These are phyloP conservation scores for Adelphocoris suturalis DNA, from an alignment of 2,888 invertebrate genomes.

Conservation along the genomic window DNA sequence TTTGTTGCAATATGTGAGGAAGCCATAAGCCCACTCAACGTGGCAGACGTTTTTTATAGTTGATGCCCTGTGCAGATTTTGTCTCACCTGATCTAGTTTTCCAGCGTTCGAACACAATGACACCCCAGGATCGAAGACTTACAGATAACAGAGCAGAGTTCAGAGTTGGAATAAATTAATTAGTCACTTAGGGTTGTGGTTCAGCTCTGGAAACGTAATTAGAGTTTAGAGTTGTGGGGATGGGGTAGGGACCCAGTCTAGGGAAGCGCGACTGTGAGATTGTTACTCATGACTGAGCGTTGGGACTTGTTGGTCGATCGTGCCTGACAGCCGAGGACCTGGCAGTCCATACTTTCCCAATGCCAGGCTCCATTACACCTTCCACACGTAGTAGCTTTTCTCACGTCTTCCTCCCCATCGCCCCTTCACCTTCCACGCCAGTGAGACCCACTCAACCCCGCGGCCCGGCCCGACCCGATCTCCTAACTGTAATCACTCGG, in stretches of 20 bases:
- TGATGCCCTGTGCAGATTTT: no score
- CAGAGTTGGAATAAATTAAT: slow-evolving; percentile 29
- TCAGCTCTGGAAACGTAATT: not conserved
- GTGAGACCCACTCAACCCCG: slow-evolving; percentile 42
- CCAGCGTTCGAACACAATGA: no score
- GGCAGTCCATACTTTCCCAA: slow-evolving; percentile 58
- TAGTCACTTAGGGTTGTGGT: not conserved
- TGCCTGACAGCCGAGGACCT: slow-evolving; percentile 54
- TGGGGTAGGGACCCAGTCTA: slow-evolving; percentile 8
- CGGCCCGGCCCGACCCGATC: slow-evolving; percentile 11
- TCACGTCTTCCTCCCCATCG: slow-evolving; percentile 47
- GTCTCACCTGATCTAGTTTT: no score
- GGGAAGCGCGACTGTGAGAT: slow-evolving; percentile 56
- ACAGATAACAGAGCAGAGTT: no score
- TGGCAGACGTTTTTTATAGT: no score
- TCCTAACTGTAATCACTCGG: slow-evolving; percentile 42
- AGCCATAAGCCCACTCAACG: no score
- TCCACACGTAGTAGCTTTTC: slow-evolving; percentile 58
- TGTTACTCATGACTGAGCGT: slow-evolving; percentile 58
- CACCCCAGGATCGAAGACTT: no score
- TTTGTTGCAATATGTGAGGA: no score
- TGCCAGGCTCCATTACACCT: slow-evolving; percentile 62
- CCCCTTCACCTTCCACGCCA: slow-evolving; percentile 22
- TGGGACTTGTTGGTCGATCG: slow-evolving; percentile 62
- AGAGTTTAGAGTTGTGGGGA: not conserved